phyloP scores from a whole-genome alignment of 2,888 invertebrate genomes.

The Lepidochitona cinerea region DNA sequence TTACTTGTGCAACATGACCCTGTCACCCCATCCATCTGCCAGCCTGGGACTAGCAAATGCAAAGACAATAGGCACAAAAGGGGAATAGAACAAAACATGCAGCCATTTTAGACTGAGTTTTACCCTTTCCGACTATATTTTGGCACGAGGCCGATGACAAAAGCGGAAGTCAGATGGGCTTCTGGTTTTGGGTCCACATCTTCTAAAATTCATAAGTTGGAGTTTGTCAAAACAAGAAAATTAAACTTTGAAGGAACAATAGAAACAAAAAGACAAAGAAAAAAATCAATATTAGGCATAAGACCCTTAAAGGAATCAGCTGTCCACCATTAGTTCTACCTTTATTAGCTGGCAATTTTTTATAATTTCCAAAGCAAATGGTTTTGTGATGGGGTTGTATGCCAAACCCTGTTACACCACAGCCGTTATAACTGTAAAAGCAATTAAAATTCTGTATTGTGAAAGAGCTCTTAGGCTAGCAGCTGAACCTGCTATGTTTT shows the following conservation, averaged over 20 bases:
- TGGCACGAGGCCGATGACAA: constrained; percentile 31
- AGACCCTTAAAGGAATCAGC: constrained; percentile 52
- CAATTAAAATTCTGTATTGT: constrained; percentile 10
- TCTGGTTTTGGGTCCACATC: constrained; percentile 27
- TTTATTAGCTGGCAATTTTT: constrained; percentile 31
- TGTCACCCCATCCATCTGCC: constrained; percentile 33
- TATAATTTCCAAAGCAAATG: constrained; percentile 32
- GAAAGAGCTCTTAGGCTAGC: neutral
- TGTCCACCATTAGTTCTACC: constrained; percentile 47
- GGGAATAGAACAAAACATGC: constrained; percentile 15
- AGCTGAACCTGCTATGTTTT: neutral
- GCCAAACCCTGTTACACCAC: neutral
- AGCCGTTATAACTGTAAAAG: constrained; percentile 1
- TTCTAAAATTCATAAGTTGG: constrained; percentile 48
- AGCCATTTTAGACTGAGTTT: constrained; percentile 19
- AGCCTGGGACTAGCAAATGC: constrained; percentile 27
- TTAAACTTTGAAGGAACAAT: constrained; percentile 58
- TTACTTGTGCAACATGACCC: constrained; percentile 20
- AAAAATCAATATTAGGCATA: constrained; percentile 57
- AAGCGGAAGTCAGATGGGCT: constrained; percentile 32
- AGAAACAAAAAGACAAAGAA: constrained; percentile 65
- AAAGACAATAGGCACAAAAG: constrained; percentile 39
- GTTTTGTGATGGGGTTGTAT: constrained; percentile 15
- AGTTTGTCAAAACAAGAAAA: constrained; percentile 51
- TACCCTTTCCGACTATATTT: constrained; percentile 19